phyloP scores from a whole-genome alignment of 2,113 vertebrate genomes.

The Albula goreensis region DNA sequence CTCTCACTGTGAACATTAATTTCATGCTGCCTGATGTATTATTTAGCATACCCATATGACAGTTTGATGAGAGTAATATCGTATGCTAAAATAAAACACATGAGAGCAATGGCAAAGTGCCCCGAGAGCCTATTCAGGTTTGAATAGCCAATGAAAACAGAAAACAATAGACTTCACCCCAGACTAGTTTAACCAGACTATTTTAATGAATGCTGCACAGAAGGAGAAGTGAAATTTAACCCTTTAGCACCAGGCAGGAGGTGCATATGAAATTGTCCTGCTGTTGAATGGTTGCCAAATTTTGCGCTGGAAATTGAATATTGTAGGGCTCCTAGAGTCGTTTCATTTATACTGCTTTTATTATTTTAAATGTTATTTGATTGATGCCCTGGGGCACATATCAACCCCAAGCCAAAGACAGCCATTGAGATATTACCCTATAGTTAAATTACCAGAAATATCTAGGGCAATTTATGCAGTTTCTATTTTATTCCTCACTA shows the following conservation, averaged over 20 bases:
- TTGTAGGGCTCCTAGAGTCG: no score
- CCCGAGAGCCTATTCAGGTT: neutral
- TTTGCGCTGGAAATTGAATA: no score
- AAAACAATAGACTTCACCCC: neutral
- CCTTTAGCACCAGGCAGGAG: neutral
- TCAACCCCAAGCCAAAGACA: no score
- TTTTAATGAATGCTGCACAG: neutral
- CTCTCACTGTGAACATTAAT: neutral
- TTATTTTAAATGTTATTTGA: no score
- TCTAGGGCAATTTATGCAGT: no score
- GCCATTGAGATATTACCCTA: no score
- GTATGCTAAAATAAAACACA: neutral
- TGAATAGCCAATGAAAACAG: neutral
- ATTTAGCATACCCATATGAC: neutral
- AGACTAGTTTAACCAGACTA: neutral
- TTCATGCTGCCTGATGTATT: neutral
- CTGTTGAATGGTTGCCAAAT: no score
- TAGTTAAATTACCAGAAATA: no score
- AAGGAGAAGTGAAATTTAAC: neutral
- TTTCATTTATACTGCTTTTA: no score
- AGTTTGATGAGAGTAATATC: neutral
- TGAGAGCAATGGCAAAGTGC: neutral
- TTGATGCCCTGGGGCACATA: no score
- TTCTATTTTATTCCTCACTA: no score
- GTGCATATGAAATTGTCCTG: no score